These are phyloP conservation scores for Rhodeus uyekii DNA, from an alignment of 2,797 vertebrate genomes.

Conservation along the genomic window DNA sequence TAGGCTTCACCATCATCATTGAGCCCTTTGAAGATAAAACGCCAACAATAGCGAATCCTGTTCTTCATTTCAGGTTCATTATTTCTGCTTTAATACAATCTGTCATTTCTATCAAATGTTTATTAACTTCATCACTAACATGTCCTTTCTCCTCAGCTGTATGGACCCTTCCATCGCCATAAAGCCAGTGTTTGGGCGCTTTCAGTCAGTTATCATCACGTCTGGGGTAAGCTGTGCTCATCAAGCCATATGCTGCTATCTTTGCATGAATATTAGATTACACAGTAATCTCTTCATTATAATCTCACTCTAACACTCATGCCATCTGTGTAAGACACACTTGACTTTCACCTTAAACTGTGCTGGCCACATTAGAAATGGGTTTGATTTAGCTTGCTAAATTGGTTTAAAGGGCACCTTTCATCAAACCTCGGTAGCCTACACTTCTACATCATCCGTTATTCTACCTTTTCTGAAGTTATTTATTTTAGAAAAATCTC, in stretches of 20 bases:
- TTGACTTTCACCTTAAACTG: not conserved
- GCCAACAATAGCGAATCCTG: conserved; percentile 88
- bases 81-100: not conserved
- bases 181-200: conserved; percentile 91
- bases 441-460: not conserved
- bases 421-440: not conserved
- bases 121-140: not conserved
- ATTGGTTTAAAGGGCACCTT: not conserved
- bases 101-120: not conserved
- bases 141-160: conserved; percentile 74
- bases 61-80: conserved; percentile 91
- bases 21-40: conserved; percentile 93
- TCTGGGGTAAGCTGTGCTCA: conserved; percentile 80
- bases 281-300: conserved; percentile 35
- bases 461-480: not conserved
- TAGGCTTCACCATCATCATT: conserved; percentile 93
- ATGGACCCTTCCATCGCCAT: conserved; percentile 95
- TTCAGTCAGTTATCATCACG: conserved; percentile 92
- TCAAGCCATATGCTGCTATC: not conserved
- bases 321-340: conserved; percentile 14
- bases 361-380: not conserved
- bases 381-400: not conserved
- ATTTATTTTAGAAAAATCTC: not conserved
- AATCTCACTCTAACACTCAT: conserved; percentile 23
- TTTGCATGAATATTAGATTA: conserved; percentile 39